Evolutionary conservation across 2,888 invertebrate species (phyloP).

Genomic region (Rhynchonema sp.): DNA sequence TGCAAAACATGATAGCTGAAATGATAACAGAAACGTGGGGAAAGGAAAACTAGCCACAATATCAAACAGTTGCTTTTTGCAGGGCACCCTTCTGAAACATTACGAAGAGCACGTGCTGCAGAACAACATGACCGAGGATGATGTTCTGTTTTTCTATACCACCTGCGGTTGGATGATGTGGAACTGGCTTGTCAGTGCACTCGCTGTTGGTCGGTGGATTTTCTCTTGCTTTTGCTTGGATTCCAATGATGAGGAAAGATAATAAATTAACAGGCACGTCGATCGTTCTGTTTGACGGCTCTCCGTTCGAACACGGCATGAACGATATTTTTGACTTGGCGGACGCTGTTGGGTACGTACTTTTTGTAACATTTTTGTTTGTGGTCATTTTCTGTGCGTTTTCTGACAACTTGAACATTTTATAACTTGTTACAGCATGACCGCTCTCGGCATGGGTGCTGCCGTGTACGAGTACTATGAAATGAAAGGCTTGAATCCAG

Average conservation of each 20-base stretch:
- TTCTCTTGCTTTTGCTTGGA: not conserved
- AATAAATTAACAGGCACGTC: not conserved
- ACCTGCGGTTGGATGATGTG: constrained; percentile 45
- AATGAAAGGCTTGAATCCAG: constrained; percentile 30
- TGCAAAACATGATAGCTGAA: too few relatives aligned
- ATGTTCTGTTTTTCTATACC: constrained; percentile 40
- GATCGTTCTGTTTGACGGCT: constrained; percentile 40
- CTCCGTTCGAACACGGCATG: constrained; percentile 35
- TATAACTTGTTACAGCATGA: constrained; percentile 29
- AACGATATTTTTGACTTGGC: constrained; percentile 36
- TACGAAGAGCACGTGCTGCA: constrained; percentile 39
- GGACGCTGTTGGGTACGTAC: constrained; percentile 29
- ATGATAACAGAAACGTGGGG: too few relatives aligned
- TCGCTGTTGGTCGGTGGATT: constrained; percentile 14
- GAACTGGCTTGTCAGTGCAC: constrained; percentile 38
- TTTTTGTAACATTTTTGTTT: not conserved
- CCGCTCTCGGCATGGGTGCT: constrained; percentile 39
- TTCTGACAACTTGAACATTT: not conserved
- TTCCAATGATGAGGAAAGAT: not conserved
- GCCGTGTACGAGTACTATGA: constrained; percentile 38
- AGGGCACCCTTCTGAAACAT: constrained; percentile 41
- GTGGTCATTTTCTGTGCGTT: not conserved
- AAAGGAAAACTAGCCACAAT: too few relatives aligned
- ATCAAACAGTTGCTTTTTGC: constrained; percentile 9
- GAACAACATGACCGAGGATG: constrained; percentile 32